Evolutionary conservation across 2,113 vertebrate species (phyloP).

Genomic region (Pelecanus crispus): DNA sequence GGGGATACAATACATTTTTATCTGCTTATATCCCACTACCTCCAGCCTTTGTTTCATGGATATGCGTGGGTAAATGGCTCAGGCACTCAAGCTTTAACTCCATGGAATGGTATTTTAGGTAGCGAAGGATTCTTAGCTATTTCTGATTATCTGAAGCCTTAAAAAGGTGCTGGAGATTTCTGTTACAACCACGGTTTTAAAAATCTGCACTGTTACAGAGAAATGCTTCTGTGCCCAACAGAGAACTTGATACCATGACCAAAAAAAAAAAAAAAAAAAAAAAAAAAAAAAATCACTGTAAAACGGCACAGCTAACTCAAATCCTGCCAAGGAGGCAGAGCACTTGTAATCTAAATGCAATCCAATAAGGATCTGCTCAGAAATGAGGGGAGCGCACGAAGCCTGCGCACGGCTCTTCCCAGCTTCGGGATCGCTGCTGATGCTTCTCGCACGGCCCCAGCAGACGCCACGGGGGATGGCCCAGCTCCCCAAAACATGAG

Average conservation of each 20-base stretch:
- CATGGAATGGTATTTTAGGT: not conserved
- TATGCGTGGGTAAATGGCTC: accelerated
- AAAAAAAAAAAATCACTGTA: not conserved
- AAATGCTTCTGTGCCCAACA: not conserved
- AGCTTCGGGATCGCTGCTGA: accelerated
- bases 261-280: not conserved
- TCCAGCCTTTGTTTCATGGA: not conserved
- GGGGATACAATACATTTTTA: not conserved
- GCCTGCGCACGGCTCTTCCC: not conserved
- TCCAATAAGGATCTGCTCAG: not conserved
- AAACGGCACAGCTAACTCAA: not conserved
- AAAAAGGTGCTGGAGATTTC: not conserved
- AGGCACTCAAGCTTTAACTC: not conserved
- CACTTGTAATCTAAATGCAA: not conserved
- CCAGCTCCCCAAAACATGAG: not conserved
- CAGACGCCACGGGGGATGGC: not conserved
- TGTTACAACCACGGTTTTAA: not conserved
- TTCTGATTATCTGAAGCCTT: not conserved
- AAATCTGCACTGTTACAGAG: not conserved
- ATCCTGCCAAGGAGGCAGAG: not conserved
- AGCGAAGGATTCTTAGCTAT: not conserved
- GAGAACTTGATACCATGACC: not conserved
- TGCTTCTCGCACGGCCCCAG: accelerated
- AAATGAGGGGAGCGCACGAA: accelerated
- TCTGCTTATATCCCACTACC: accelerated